Conservation (phyloP, 2,113 vertebrate genomes). For the Caracal caracal region DNA sequence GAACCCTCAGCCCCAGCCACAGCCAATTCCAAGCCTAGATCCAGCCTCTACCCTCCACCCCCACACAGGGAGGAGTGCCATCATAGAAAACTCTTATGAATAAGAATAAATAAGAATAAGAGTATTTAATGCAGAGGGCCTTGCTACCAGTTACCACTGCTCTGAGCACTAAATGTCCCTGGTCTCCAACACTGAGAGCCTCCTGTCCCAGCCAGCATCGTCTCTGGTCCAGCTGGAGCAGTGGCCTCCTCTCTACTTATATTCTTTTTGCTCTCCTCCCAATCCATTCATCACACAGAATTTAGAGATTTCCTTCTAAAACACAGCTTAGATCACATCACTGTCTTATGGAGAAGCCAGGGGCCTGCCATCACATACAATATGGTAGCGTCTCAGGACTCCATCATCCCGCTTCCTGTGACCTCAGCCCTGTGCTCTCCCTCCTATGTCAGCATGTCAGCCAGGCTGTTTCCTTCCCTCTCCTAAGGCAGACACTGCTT, state of each 20-base stretch:
- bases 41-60: too few species aligned
- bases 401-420: background rate
- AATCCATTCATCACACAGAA: too few species aligned
- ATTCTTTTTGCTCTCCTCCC: too few species aligned
- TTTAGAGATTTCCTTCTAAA: background rate
- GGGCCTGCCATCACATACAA: rapidly evolving
- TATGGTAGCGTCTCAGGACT: background rate
- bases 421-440: background rate
- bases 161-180: rapidly evolving
- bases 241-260: too few species aligned
- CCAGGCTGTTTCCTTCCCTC: background rate
- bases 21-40: background rate
- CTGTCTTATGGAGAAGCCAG: background rate
- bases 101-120: background rate
- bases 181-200: rapidly evolving
- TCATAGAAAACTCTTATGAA: background rate
- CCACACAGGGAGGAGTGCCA: background rate
- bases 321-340: background rate
- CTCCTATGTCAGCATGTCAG: background rate
- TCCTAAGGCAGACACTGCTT: background rate
- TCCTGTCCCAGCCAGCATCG: rapidly evolving
- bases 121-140: rapidly evolving
- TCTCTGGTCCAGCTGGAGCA: background rate
- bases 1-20: background rate
- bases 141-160: rapidly evolving